phyloP scores from a whole-genome alignment of 2,113 vertebrate genomes.

The Clarias macrocephalus region DNA sequence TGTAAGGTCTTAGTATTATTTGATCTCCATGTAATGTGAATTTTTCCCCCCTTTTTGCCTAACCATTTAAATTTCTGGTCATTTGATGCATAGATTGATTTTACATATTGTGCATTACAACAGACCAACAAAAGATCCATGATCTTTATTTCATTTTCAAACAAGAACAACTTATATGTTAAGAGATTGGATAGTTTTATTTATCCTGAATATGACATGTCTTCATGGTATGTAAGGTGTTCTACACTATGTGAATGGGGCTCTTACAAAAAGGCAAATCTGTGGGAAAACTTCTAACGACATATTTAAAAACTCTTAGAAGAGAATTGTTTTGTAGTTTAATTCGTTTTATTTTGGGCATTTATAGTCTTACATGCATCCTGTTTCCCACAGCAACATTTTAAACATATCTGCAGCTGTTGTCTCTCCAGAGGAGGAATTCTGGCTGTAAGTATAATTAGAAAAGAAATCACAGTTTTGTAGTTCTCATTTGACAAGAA shows the following conservation, averaged over 20 bases:
- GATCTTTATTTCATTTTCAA: background rate
- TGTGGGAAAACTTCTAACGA: background rate
- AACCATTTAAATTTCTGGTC: background rate
- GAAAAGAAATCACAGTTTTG: background rate
- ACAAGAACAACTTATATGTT: background rate
- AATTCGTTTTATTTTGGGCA: background rate
- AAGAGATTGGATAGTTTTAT: background rate
- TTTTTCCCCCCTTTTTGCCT: background rate
- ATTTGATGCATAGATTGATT: background rate
- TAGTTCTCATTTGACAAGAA: background rate
- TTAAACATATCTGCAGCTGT: background rate
- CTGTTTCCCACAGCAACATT: slow-evolving; percentile 36
- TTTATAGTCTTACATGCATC: background rate
- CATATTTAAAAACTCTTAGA: background rate
- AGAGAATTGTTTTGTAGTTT: background rate
- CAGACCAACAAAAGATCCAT: background rate
- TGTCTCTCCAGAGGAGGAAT: slow-evolving; percentile 64
- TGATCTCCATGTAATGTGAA: background rate
- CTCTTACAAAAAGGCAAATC: background rate
- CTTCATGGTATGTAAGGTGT: background rate
- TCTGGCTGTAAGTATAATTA: slow-evolving; percentile 67
- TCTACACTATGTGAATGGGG: background rate
- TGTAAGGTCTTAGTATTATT: background rate
- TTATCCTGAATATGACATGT: background rate
- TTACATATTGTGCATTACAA: background rate